phyloP scores from a whole-genome alignment of 1,140 invertebrate species.

The Diorhabda carinulata region DNA sequence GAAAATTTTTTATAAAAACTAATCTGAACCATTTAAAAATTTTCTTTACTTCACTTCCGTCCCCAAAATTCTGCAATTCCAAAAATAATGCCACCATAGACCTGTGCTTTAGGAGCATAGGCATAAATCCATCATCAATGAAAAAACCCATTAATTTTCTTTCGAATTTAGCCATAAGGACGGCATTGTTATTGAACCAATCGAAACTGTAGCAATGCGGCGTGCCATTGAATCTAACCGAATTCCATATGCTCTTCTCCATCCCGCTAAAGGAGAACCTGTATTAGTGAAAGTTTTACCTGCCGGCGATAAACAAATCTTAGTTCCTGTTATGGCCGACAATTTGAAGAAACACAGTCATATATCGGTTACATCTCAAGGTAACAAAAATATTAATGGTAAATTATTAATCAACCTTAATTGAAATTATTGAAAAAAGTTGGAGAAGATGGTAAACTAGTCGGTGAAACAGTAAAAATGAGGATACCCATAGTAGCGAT shows the following conservation, averaged over 20 bases:
- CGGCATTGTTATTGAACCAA: slow-evolving; percentile 53
- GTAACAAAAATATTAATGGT: slow-evolving; percentile 3
- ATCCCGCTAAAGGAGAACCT: slow-evolving; percentile 56
- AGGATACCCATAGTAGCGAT: slow-evolving; percentile 45
- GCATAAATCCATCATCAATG: too few relatives aligned
- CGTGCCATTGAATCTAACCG: slow-evolving; percentile 49
- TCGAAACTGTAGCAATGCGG: slow-evolving; percentile 58
- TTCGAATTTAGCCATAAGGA: slow-evolving; percentile 3
- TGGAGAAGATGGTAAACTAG: slow-evolving; percentile 8
- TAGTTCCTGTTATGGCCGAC: slow-evolving; percentile 44
- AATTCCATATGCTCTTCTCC: slow-evolving; percentile 58
- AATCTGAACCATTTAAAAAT: too few relatives aligned
- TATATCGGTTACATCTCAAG: slow-evolving; percentile 38
- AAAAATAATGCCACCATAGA: too few relatives aligned
- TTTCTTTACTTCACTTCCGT: too few relatives aligned
- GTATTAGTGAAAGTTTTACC: slow-evolving; percentile 59
- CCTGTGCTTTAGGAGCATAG: too few relatives aligned
- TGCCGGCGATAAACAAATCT: slow-evolving; percentile 52
- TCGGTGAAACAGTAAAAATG: slow-evolving; percentile 41
- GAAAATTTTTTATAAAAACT: too few relatives aligned
- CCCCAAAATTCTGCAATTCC: too few relatives aligned
- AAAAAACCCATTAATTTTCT: too few relatives aligned
- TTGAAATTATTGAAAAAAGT: too few relatives aligned
- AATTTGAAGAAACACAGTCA: slow-evolving; percentile 43
- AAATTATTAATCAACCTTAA: not conserved